Evolutionary conservation across 2,888 invertebrate species (phyloP), one percentile per base, ranked within the genome.

Genomic region (Dolichomitus sp.): DNA sequence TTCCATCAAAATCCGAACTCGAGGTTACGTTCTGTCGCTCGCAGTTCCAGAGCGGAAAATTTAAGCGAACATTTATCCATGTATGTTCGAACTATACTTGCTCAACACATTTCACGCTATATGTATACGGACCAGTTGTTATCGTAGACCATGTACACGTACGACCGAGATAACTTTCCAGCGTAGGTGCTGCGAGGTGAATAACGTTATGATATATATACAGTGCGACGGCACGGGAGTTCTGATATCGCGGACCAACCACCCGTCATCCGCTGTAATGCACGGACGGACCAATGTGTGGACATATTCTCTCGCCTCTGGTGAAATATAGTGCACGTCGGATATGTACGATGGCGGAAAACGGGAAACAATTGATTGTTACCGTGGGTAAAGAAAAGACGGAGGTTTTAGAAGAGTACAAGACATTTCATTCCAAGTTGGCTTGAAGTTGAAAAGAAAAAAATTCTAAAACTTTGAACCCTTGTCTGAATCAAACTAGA

Each of bases 321-420:
- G 3, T 54, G 54, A 27, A 27, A 54, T 54, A 54, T 27, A 23
- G 50, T 52, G 11, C 54, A 54, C 4, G 27, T 5, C 27, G 54
- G 54, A 27, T 27, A 54, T 54, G 27, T 54, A 54, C 1, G 27
- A 0, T 1, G 4, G 4, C 12, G 54, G 27, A 27, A 54, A 54
- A 27, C 54, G 54, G n/a, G 54, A 54, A 14, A 54, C 54, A 54
- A 54, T 54, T 54, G 54, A 54, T 54, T 27, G 54, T 27, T 4
- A 12, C n/a, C 0, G 6, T 17, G 48, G 17, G 1, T 17, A 17
- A 48, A 6, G 48, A 0, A 48, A 48, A 48, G 45, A 48, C 1
- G 17, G 6, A 48, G 48, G 5, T 17, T 17, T n/a, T 6, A 17
- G 17, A 6, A 48, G 1, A 0, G 17, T 48, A 17, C 5, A n/a